Percentiles rank a stretch among this genome's conserved stretches.
phyloP scores from a whole-genome alignment of 2,888 invertebrate species.

The Agonopterix heracliana region DNA sequence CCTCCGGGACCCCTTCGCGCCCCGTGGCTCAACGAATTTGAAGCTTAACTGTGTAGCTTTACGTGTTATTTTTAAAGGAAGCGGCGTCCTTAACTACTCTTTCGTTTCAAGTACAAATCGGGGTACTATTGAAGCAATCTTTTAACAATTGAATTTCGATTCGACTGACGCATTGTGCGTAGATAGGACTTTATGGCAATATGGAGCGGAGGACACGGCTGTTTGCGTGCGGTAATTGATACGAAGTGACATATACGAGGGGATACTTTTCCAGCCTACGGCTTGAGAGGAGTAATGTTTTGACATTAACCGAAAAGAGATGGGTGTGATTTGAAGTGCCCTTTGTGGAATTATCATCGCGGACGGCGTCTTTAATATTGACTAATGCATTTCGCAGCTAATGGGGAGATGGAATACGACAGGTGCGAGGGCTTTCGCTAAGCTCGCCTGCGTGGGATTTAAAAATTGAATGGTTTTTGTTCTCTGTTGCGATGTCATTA shows the following conservation, averaged over 20 bases:
- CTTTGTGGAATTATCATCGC: constrained; percentile 75
- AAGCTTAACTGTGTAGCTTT: constrained; percentile 40
- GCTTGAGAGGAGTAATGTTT: constrained; percentile 64
- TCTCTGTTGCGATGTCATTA: too few species aligned
- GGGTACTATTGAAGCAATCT: constrained; percentile 68
- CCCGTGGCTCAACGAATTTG: constrained; percentile 36
- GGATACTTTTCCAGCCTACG: constrained; percentile 64
- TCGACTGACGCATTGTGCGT: constrained; percentile 47
- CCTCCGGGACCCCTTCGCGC: constrained; percentile 49
- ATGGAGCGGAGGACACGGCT: constrained; percentile 44
- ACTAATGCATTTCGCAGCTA: constrained; percentile 73
- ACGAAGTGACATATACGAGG: constrained; percentile 71
- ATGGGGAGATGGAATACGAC: constrained; percentile 65
- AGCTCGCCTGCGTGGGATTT: constrained; percentile 19
- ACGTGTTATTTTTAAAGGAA: constrained; percentile 42
- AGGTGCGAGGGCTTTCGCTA: constrained; percentile 59
- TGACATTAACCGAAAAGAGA: constrained; percentile 71
- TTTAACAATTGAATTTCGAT: constrained; percentile 74
- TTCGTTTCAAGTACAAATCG: constrained; percentile 41
- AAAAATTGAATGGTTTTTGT: constrained; percentile 6
- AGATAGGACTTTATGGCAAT: constrained; percentile 58
- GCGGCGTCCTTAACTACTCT: constrained; percentile 42
- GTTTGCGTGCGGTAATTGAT: constrained; percentile 76
- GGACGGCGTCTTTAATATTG: constrained; percentile 72
- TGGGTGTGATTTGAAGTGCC: constrained; percentile 76